Conservation (phyloP, 1,140 invertebrate species). For the Teleogryllus occipitalis region DNA sequence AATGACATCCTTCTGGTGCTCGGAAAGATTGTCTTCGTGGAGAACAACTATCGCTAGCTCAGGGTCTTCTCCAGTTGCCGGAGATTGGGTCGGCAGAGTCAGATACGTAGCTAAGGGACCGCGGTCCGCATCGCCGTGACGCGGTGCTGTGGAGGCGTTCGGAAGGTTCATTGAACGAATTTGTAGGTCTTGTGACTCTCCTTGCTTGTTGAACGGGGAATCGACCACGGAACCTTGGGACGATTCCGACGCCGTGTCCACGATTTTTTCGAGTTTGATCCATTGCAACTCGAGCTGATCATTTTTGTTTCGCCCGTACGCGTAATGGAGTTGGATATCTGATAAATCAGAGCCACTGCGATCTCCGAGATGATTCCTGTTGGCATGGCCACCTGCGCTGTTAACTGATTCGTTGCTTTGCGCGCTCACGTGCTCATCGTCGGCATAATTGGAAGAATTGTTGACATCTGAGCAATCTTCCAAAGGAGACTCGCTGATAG, state of each 20-base stretch:
- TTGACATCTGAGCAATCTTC: neutral
- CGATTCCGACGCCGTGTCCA: neutral
- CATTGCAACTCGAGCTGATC: neutral
- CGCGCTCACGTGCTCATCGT: neutral
- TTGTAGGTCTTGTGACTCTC: neutral
- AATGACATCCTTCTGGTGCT: neutral
- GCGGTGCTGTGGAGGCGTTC: neutral
- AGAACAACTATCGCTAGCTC: neutral
- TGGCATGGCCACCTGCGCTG: neutral
- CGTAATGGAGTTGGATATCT: neutral
- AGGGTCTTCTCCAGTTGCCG: neutral
- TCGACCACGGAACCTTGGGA: neutral
- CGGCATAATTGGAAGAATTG: neutral
- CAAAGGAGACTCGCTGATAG: neutral
- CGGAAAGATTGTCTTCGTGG: neutral
- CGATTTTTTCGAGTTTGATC: neutral
- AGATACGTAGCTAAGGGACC: neutral
- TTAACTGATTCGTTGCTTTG: neutral
- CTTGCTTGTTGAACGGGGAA: neutral
- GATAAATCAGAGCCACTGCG: neutral
- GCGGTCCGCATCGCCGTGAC: neutral
- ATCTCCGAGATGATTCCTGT: neutral
- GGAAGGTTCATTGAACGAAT: neutral
- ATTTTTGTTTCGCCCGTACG: neutral
- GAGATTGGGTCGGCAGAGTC: neutral